A percentile compares a stretch with the other conserved stretches of the same genome.
Conservation (phyloP, 1,140 invertebrate genomes). For the Schlechtendalia chinensis region DNA sequence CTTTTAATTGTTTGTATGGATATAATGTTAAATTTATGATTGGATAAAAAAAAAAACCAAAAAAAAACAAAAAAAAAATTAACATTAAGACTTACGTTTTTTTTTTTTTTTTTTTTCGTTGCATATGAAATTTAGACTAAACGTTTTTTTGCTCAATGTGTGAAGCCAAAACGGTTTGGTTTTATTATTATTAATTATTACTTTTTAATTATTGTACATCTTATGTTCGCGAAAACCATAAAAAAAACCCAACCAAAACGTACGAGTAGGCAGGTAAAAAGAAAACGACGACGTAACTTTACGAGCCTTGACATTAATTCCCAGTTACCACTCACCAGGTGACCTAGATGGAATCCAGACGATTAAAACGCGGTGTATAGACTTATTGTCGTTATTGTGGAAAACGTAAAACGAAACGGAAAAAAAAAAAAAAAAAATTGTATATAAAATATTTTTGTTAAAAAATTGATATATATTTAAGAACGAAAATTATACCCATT, state of each 20-base stretch:
- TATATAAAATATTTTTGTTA: constrained; percentile 50
- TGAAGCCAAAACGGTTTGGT: constrained; percentile 45
- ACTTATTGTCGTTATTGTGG: constrained; percentile 24
- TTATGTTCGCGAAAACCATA: constrained; percentile 18
- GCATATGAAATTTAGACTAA: constrained; percentile 46
- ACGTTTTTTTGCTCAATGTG: constrained; percentile 48
- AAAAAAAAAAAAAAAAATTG: no score
- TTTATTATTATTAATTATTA: constrained; percentile 32
- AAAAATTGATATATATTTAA: constrained; percentile 50
- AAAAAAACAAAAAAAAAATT: no score
- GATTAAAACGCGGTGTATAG: constrained; percentile 29
- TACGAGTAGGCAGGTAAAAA: constrained; percentile 32
- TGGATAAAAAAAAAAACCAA: constrained; percentile 26
- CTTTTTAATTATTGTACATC: constrained; percentile 41
- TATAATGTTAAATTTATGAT: constrained; percentile 46
- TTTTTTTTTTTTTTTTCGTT: constrained; percentile 42
- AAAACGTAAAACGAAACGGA: no score
- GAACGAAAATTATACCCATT: constrained; percentile 48
- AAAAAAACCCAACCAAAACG: not conserved
- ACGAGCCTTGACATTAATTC: constrained; percentile 46
- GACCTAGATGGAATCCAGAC: constrained; percentile 44
- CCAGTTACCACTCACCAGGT: constrained; percentile 48
- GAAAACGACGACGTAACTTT: constrained; percentile 29
- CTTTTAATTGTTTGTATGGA: constrained; percentile 45
- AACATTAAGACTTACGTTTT: constrained; percentile 43